These are phyloP conservation scores for Callyntrura guangdongensis DNA, from an alignment of 2,888 invertebrate genomes.

Conservation along the genomic window DNA sequence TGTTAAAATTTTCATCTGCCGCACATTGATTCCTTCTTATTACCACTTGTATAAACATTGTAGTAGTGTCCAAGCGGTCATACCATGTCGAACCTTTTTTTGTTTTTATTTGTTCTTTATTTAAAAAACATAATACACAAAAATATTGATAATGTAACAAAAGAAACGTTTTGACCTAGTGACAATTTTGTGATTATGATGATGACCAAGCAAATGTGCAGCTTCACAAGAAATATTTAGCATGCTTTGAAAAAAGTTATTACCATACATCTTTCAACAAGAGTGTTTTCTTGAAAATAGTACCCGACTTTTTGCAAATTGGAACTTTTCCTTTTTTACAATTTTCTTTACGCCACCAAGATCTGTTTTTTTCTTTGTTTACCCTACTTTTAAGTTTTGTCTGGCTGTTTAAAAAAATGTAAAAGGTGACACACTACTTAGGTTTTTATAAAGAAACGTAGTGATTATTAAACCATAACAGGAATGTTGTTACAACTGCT, in stretches of 20 bases:
- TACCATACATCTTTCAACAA: too few species aligned
- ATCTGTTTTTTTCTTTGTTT: background rate
- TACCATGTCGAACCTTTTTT: too few species aligned
- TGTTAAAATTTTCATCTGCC: conserved; percentile 6
- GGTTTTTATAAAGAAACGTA: background rate
- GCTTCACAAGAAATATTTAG: background rate
- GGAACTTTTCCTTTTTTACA: background rate
- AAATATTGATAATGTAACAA: background rate
- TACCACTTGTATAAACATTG: background rate
- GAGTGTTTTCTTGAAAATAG: too few species aligned
- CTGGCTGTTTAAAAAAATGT: background rate
- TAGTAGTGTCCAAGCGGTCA: conserved; percentile 8
- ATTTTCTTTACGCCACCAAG: background rate
- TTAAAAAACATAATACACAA: background rate
- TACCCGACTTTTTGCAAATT: too few species aligned
- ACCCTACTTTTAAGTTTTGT: background rate
- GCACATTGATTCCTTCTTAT: conserved; percentile 4
- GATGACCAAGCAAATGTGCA: background rate
- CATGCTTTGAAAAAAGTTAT: background rate
- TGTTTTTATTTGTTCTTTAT: too few species aligned
- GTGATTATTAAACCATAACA: background rate
- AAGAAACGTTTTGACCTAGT: background rate
- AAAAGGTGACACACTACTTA: too few species aligned
- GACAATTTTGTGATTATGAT: background rate
- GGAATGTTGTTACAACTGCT: too few species aligned